Percentiles rank a stretch among this genome's conserved stretches.
Conservation (phyloP, 1,140 invertebrate species). For the Magallana angulata region DNA sequence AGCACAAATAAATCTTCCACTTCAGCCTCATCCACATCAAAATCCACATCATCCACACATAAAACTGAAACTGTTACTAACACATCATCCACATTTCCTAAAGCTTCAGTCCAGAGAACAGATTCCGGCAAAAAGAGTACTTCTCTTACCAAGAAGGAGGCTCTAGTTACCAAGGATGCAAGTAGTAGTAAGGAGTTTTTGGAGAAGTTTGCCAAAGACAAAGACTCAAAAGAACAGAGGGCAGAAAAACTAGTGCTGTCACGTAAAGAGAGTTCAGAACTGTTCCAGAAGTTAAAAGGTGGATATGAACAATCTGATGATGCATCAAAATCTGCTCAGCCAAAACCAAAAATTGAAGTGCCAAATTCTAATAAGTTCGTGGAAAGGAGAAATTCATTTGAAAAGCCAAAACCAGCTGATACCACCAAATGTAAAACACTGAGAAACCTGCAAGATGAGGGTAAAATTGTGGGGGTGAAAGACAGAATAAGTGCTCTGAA, state of each 20-base stretch:
- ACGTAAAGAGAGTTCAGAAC: slow-evolving; percentile 15
- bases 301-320: slow-evolving; percentile 14
- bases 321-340: background rate
- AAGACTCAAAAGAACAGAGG: background rate
- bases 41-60: slow-evolving; percentile 11
- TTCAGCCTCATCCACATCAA: background rate
- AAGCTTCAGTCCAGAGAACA: background rate
- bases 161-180: background rate
- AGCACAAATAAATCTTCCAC: background rate
- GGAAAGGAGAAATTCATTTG: slow-evolving; percentile 25
- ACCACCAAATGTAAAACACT: background rate
- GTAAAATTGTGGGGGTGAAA: background rate
- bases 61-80: slow-evolving; percentile 30
- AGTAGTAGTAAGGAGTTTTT: slow-evolving; percentile 27
- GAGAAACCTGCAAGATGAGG: background rate
- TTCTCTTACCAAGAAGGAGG: background rate
- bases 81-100: slow-evolving; percentile 9
- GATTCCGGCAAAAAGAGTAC: background rate
- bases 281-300: background rate
- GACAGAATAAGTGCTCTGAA: slow-evolving; percentile 19
- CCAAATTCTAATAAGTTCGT: background rate
- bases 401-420: slow-evolving; percentile 5
- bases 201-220: slow-evolving; percentile 3
- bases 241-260: background rate
- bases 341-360: slow-evolving; percentile 20